Evolutionary conservation across 2,113 vertebrate genomes (phyloP), one percentile per base, ranked within the genome.

Genomic region (Actenoides lindsayi): DNA sequence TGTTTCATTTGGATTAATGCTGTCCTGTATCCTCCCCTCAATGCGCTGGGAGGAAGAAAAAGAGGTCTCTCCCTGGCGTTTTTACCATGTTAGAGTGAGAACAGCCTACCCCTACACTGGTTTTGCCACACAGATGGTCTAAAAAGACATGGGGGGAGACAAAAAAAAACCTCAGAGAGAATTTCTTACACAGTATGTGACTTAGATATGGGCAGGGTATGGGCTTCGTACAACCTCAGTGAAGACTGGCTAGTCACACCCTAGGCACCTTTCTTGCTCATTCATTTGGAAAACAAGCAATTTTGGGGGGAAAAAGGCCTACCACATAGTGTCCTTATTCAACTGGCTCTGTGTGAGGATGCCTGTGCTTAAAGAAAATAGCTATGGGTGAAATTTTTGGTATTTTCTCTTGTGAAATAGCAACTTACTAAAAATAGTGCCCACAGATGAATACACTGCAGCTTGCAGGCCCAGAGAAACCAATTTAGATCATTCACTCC

Each of bases 21-120:
- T 24, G 6, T 65, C 41, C 24, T 44, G 6, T n/a, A 31, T 68
- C 30, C 23, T 56, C 17, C 17, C 20, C 2, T 44, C 0, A 0
- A 16, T 25, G 13, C 28, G 35, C 21, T 12, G 19, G 13, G 5
- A 16, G 3, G 11, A 68, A 44, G 33, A 16, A 57, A 67, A 64
- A 53, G 48, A 23, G 24, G 37, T 28, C 20, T 68, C 37, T 76
- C 24, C 33, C n/a, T 3, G 3, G 35, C 51, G 30, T 78, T 83
- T 82, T 33, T 27, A 3, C 20, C 18, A 23, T 4, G 16, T 42
- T 44, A 39, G 2, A 46, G 31, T 33, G 54, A 83, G 54, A 77
- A 41, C 28, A 78, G 23, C 46, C 48, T 74, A 39, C 48, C 23
- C 18, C 19, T 54, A 9, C 24, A 13, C 11, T 35, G 21, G 24